Conservation (phyloP, 1,140 invertebrate species). For the Achroia grisella region DNA sequence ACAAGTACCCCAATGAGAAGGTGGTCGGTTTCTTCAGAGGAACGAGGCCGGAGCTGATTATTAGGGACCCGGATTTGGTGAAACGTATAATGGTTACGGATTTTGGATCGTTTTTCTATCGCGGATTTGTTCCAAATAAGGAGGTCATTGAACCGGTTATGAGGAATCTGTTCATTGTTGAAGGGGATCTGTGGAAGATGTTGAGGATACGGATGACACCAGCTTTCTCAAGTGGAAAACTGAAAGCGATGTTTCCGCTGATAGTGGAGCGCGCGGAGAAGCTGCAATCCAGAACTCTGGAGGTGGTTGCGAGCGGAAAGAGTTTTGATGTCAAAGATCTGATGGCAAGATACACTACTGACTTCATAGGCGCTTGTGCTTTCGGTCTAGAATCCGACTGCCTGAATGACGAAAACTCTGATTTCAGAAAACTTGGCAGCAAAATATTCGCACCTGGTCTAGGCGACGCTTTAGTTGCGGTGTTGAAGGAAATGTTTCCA, state of each 20-base stretch:
- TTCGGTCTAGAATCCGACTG: slow-evolving; percentile 26
- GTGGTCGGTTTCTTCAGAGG: slow-evolving; percentile 10
- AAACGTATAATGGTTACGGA: slow-evolving; percentile 9
- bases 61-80: slow-evolving; percentile 11
- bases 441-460: background rate
- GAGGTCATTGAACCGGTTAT: slow-evolving; percentile 8
- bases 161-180: slow-evolving; percentile 7
- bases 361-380: slow-evolving; percentile 48
- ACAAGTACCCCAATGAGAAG: slow-evolving; percentile 9
- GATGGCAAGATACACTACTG: slow-evolving; percentile 33
- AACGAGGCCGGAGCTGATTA: slow-evolving; percentile 6
- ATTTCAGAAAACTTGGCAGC: slow-evolving; percentile 1
- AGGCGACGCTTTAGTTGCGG: background rate
- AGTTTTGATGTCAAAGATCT: slow-evolving; percentile 10
- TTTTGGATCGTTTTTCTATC: slow-evolving; percentile 10
- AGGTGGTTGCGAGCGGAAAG: background rate
- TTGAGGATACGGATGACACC: slow-evolving; percentile 74
- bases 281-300: slow-evolving; percentile 28
- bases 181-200: slow-evolving; percentile 39
- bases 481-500: background rate
- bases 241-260: slow-evolving; percentile 73
- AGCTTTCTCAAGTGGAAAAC: slow-evolving; percentile 74
- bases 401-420: slow-evolving; percentile 14
- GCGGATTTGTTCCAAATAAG: slow-evolving; percentile 1
- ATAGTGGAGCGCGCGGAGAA: slow-evolving; percentile 56